Percentiles rank a stretch among this genome's conserved stretches.
Evolutionary conservation across 2,888 invertebrate species (phyloP).

Genomic region (Tetanocera ferruginea): DNA sequence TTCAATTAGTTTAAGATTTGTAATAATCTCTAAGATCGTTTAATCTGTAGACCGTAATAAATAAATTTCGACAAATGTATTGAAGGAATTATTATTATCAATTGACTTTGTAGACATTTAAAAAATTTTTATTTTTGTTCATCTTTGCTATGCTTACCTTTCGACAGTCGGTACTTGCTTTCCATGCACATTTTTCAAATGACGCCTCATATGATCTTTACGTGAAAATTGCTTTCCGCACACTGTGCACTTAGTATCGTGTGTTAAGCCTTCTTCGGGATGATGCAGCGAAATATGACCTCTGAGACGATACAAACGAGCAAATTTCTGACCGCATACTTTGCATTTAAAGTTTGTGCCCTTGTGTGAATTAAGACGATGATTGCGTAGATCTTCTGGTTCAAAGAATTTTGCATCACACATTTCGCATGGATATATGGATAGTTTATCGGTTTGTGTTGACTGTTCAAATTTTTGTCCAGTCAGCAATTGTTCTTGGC

Average conservation of each 20-base stretch:
- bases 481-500: not conserved
- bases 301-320: conserved; percentile 69
- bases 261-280: conserved; percentile 45
- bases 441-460: conserved; percentile 64
- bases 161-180: conserved; percentile 11
- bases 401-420: conserved; percentile 63
- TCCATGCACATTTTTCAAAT: conserved; percentile 69
- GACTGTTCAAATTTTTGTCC: conserved; percentile 38
- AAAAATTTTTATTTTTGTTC: not conserved
- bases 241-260: conserved; percentile 24
- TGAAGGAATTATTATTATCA: too few species aligned
- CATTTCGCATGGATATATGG: conserved; percentile 63
- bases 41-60: too few species aligned
- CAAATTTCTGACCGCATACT: conserved; percentile 70
- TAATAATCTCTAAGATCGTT: too few species aligned
- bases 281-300: conserved; percentile 64
- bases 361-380: conserved; percentile 56
- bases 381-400: conserved; percentile 57
- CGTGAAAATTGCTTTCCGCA: conserved; percentile 65
- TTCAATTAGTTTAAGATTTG: too few species aligned
- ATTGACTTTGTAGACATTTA: too few species aligned
- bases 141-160: not conserved
- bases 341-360: conserved; percentile 62
- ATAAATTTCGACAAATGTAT: too few species aligned
- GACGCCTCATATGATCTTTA: conserved; percentile 70